Evolutionary conservation across 2,797 vertebrate species (phyloP), one percentile per base, ranked within the genome.

Genomic region (Propithecus perrieri): DNA sequence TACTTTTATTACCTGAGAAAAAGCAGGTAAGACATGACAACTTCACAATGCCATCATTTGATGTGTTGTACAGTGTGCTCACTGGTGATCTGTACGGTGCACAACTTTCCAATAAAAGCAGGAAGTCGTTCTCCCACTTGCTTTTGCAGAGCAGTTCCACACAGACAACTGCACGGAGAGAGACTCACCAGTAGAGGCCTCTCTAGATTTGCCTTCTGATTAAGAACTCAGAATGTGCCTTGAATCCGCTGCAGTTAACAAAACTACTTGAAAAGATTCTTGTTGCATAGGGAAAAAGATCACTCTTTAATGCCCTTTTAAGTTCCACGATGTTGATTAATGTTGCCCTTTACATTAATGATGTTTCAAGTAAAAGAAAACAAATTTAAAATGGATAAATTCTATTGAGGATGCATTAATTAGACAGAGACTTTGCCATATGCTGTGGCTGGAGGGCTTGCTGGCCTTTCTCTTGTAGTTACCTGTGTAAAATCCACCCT

Each of bases 151-250:
- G 93, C 91, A 55, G 93, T 94, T 89, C 67, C 85, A 78, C 96
- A 43, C 30, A 85, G 92, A 97, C 94, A 96, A 85, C 93, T 98
- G 98, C 97, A 98, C 78, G 53, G 98, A 92, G 95, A 93, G 89
- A 78, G 22, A 74, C 79, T 98, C 98, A 95, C 99, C 99, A 99
- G 99, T 98, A 99, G 99, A 99, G 99, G 99, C 99, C 99, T 99
- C 99, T 99, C 99, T 99, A 99, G 99, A 99, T 99, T 99, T 99
- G 98, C 98, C 98, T 98, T 98, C 98, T 97, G 98, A 97, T 86
- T 69, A 79, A 95, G 96, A 96, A 72, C 91, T 65, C 94, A 20
- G 94, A 48, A 97, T 94, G 95, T 35, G 97, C 96, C 95, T 97
- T 74, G 97, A 96, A 97, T 98, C 97, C 92, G 59, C 94, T 0